phyloP scores from a whole-genome alignment of 2,888 invertebrate species.

The Phalera bucephala region DNA sequence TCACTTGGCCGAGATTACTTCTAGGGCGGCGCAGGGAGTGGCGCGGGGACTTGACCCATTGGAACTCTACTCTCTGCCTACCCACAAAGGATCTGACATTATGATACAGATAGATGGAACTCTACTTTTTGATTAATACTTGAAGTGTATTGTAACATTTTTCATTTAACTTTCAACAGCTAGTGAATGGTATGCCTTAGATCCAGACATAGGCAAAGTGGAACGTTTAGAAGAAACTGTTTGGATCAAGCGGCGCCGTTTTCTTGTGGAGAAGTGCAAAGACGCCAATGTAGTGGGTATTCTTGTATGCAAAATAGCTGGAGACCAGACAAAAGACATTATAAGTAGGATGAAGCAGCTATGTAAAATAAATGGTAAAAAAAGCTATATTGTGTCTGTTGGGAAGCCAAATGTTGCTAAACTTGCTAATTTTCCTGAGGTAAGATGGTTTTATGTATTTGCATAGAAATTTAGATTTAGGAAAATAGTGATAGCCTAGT shows the following conservation, averaged over 20 bases:
- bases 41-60: no score
- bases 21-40: no score
- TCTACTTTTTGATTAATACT: no score
- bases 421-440: slow-evolving; percentile 96
- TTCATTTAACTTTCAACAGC: slow-evolving; percentile 49
- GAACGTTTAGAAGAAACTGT: slow-evolving; percentile 62
- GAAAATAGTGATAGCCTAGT: no score
- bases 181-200: slow-evolving; percentile 81
- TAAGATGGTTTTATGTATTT: slow-evolving; percentile 48
- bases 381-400: slow-evolving; percentile 95
- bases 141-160: no score
- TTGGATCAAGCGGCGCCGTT: slow-evolving; percentile 91
- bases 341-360: slow-evolving; percentile 89
- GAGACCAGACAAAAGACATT: slow-evolving; percentile 89
- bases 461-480: no score
- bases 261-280: slow-evolving; percentile 94
- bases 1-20: no score
- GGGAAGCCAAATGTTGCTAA: slow-evolving; percentile 98
- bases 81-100: no score
- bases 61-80: no score
- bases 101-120: no score
- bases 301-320: slow-evolving; percentile 94
- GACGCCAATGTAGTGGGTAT: slow-evolving; percentile 95
- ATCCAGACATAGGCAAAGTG: slow-evolving; percentile 66
- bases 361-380: slow-evolving; percentile 90